phyloP scores from a whole-genome alignment of 2,888 invertebrate genomes.

The Diplazon laetatorius region DNA sequence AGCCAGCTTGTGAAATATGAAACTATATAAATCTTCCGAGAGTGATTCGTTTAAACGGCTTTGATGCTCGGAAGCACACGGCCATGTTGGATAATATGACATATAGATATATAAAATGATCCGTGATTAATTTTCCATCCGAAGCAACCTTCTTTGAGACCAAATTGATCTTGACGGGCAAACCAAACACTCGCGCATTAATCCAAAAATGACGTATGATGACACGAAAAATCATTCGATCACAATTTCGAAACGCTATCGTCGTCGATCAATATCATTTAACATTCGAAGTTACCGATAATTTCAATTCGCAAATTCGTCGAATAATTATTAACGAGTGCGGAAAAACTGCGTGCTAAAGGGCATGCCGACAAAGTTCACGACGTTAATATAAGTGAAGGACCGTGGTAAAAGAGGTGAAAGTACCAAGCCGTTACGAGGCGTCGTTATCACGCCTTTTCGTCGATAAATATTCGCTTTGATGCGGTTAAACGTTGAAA shows the following conservation, averaged over 20 bases:
- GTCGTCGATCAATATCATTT: background rate
- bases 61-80: too few relatives aligned
- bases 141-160: too few relatives aligned
- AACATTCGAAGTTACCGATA: slow-evolving; percentile 1
- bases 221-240: background rate
- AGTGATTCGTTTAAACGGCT: slow-evolving; percentile 51
- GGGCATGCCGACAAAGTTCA: background rate
- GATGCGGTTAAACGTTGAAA: slow-evolving; percentile 10
- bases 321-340: slow-evolving; percentile 6
- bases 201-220: too few relatives aligned
- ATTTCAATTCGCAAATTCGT: slow-evolving; percentile 26
- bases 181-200: background rate
- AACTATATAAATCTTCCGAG: slow-evolving; percentile 32
- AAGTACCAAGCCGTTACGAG: background rate
- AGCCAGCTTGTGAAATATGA: slow-evolving; percentile 24
- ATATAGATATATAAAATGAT: background rate
- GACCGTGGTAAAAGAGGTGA: slow-evolving; percentile 36
- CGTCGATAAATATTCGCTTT: slow-evolving; percentile 45
- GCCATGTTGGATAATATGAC: too few relatives aligned
- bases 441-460: slow-evolving; percentile 18
- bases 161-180: too few relatives aligned
- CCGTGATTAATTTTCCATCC: too few relatives aligned
- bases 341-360: slow-evolving; percentile 3
- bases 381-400: slow-evolving; percentile 14
- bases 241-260: background rate